Evolutionary conservation across 2,888 invertebrate genomes (phyloP).

Genomic region (Agrenia bidenticulata): DNA sequence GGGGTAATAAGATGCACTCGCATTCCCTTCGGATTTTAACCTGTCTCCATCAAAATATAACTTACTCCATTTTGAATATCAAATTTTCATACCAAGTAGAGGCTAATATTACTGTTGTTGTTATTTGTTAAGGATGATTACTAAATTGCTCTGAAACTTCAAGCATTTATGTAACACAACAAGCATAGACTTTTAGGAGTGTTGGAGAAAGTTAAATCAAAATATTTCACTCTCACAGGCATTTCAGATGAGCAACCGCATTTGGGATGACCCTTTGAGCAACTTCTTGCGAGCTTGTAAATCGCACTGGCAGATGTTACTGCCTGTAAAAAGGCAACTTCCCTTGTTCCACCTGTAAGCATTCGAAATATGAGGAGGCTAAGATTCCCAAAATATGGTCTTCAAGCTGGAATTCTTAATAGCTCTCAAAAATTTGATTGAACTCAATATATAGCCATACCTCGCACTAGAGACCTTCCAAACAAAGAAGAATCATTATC

Average conservation of each 20-base stretch:
- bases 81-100: too few species aligned
- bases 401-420: background rate
- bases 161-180: too few species aligned
- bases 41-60: too few species aligned
- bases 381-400: background rate
- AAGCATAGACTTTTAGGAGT: too few species aligned
- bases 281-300: conserved; percentile 42
- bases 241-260: conserved; percentile 44
- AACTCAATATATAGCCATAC: conserved; percentile 27
- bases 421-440: background rate
- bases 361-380: background rate
- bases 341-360: conserved; percentile 46
- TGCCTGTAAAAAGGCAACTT: conserved; percentile 49
- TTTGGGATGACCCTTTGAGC: conserved; percentile 44
- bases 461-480: conserved; percentile 49
- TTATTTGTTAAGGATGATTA: too few species aligned
- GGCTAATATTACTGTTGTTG: too few species aligned
- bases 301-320: conserved; percentile 50
- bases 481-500: conserved; percentile 46
- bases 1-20: too few species aligned
- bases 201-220: too few species aligned
- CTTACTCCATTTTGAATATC: too few species aligned
- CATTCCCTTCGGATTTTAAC: too few species aligned
- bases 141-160: too few species aligned
- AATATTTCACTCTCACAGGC: conserved; percentile 28